phyloP scores from a whole-genome alignment of 53 echinoderm and acorn worm genomes.

The Astropecten irregularis region DNA sequence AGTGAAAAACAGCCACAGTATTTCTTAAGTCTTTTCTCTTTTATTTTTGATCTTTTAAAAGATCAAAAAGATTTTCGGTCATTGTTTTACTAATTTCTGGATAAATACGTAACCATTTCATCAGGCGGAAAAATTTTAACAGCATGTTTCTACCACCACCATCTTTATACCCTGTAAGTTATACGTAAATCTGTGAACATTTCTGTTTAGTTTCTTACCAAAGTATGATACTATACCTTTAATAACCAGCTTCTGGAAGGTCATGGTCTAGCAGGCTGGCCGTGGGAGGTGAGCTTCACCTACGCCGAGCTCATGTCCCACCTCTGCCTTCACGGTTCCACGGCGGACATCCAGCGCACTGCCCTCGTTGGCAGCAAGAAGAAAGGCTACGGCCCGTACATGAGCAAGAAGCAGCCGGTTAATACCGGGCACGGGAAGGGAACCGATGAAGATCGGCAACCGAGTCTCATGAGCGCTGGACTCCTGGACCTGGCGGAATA shows the following conservation, averaged over 20 bases:
- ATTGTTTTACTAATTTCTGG: too few relatives aligned
- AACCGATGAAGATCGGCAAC: conserved; percentile 1
- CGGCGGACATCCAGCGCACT: conserved; percentile 80
- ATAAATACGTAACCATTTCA: too few relatives aligned
- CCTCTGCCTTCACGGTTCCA: conserved; percentile 87
- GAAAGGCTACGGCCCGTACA: conserved; percentile 65
- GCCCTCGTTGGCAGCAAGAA: conserved; percentile 82
- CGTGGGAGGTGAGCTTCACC: conserved; percentile 93
- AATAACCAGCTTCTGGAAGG: conserved; percentile 73
- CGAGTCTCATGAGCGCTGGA: conserved; percentile 78
- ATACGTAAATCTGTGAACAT: too few relatives aligned
- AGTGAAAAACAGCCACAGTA: too few relatives aligned
- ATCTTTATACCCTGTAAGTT: too few relatives aligned
- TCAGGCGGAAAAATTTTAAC: too few relatives aligned
- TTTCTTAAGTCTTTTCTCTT: too few relatives aligned
- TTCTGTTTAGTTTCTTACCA: too few relatives aligned
- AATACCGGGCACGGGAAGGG: not conserved
- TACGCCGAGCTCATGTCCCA: conserved; percentile 82
- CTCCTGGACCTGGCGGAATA: conserved; percentile 88
- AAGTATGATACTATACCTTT: too few relatives aligned
- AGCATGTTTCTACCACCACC: too few relatives aligned
- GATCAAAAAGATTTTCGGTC: too few relatives aligned
- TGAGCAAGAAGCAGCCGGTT: conserved; percentile 4
- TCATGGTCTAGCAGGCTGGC: conserved; percentile 87
- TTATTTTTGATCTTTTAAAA: too few relatives aligned